Conservation (phyloP, 1,140 invertebrate species). For the Chrysopa pallens region DNA sequence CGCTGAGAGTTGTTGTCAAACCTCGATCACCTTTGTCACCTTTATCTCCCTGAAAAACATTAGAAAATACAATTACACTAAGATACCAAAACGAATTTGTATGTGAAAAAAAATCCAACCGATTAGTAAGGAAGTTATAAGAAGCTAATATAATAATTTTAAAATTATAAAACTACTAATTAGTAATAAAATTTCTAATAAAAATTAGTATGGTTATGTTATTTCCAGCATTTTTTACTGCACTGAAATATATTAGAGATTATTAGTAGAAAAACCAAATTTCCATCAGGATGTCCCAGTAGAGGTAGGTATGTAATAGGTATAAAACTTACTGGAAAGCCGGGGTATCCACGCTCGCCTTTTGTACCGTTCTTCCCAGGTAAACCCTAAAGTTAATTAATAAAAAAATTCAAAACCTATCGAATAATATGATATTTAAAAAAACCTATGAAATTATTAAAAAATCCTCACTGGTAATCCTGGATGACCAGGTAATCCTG, state of each 20-base stretch:
- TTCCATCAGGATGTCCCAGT: too few species aligned
- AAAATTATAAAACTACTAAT: too few species aligned
- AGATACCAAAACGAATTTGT: too few species aligned
- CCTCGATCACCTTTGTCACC: constrained; percentile 82
- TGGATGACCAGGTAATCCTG: constrained; percentile 23
- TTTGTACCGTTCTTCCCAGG: constrained; percentile 24
- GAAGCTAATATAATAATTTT: too few species aligned
- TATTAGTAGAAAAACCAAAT: too few species aligned
- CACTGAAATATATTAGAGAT: too few species aligned
- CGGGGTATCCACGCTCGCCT: constrained; percentile 18
- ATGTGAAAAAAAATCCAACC: too few species aligned
- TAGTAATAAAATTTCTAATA: too few species aligned
- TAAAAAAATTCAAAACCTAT: constrained; percentile 2
- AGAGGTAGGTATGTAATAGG: not conserved
- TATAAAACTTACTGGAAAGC: constrained; percentile 19
- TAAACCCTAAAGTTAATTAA: constrained; percentile 19
- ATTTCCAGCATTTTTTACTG: too few species aligned
- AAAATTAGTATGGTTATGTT: too few species aligned
- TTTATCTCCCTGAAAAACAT: constrained; percentile 55
- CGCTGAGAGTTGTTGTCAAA: constrained; percentile 72
- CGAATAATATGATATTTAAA: not conserved
- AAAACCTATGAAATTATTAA: constrained; percentile 2
- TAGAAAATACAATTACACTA: too few species aligned
- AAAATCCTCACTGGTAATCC: constrained; percentile 24
- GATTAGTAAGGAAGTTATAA: too few species aligned